Evolutionary conservation across 2,797 vertebrate species (phyloP).

Genomic region (Sciurus carolinensis): DNA sequence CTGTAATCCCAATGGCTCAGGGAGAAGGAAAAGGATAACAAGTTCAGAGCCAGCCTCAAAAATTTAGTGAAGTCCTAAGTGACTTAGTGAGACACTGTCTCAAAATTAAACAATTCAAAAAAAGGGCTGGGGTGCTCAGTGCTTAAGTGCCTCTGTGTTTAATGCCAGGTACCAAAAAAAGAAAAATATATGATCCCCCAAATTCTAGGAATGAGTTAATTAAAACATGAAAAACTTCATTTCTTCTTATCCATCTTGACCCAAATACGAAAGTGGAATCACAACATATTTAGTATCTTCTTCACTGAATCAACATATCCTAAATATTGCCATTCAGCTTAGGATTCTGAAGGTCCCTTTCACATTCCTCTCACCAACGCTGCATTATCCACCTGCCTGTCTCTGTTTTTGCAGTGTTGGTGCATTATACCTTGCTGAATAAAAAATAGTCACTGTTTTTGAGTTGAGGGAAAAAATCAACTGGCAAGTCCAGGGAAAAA

Average conservation of each 20-base stretch:
- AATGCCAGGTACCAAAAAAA: not conserved
- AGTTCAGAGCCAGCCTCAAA: too few species aligned
- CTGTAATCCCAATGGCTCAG: too few species aligned
- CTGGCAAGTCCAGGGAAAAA: constrained; percentile 32
- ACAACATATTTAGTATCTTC: constrained; percentile 48
- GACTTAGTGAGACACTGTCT: too few species aligned
- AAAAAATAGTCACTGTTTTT: not conserved
- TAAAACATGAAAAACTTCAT: constrained; percentile 50
- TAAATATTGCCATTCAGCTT: constrained; percentile 41
- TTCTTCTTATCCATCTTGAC: constrained; percentile 6
- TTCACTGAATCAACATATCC: not conserved
- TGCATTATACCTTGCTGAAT: not conserved
- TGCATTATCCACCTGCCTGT: not conserved
- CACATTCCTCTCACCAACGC: not conserved
- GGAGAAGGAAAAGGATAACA: too few species aligned
- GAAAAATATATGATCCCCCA: not conserved
- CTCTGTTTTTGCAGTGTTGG: too few species aligned
- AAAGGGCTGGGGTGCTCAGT: too few species aligned
- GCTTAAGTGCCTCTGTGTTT: too few species aligned
- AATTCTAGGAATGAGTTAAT: constrained; percentile 6
- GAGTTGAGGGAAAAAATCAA: not conserved
- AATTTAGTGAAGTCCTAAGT: too few species aligned
- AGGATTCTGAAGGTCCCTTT: not conserved
- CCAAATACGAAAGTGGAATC: constrained; percentile 45
- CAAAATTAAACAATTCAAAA: too few species aligned